These are phyloP conservation scores for Athrips mouffetella DNA, from an alignment of 2,888 invertebrate genomes.

Conservation along the genomic window DNA sequence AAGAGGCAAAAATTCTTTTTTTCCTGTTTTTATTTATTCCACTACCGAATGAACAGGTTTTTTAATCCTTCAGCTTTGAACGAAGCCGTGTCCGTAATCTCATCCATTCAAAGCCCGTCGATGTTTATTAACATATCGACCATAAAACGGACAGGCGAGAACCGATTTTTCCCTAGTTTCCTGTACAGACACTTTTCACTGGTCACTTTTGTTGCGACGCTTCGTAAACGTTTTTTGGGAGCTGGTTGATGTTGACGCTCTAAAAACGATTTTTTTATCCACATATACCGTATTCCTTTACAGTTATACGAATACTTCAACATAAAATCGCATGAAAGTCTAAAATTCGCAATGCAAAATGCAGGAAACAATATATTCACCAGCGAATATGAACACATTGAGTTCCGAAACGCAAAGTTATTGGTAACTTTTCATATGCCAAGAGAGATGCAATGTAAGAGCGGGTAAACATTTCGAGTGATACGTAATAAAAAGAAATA, in stretches of 20 bases:
- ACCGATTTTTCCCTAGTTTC: conserved; percentile 60
- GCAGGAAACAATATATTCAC: conserved; percentile 20
- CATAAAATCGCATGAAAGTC: not conserved
- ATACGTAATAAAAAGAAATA: conserved; percentile 25
- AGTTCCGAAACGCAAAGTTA: conserved; percentile 9
- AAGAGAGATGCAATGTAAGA: conserved; percentile 22
- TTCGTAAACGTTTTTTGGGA: conserved; percentile 37
- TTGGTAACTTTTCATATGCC: conserved; percentile 13
- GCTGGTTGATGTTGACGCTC: conserved; percentile 25
- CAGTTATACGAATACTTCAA: not conserved
- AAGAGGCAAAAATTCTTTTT: not conserved
- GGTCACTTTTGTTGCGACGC: conserved; percentile 45
- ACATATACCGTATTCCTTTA: not conserved
- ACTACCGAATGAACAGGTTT: not conserved
- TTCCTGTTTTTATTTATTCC: conserved; percentile 7
- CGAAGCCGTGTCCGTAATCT: conserved; percentile 33
- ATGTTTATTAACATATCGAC: conserved; percentile 72
- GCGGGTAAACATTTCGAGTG: conserved; percentile 21
- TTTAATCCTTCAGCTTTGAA: conserved; percentile 9
- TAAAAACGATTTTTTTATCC: not conserved
- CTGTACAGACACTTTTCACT: conserved; percentile 56
- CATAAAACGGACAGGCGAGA: conserved; percentile 59
- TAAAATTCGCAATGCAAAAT: conserved; percentile 24
- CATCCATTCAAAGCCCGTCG: conserved; percentile 63
- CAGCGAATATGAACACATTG: not conserved